A percentile compares a stretch with the other conserved stretches of the same genome.
Conservation (phyloP, 2,888 invertebrate genomes). For the Hypercompe scribonia region DNA sequence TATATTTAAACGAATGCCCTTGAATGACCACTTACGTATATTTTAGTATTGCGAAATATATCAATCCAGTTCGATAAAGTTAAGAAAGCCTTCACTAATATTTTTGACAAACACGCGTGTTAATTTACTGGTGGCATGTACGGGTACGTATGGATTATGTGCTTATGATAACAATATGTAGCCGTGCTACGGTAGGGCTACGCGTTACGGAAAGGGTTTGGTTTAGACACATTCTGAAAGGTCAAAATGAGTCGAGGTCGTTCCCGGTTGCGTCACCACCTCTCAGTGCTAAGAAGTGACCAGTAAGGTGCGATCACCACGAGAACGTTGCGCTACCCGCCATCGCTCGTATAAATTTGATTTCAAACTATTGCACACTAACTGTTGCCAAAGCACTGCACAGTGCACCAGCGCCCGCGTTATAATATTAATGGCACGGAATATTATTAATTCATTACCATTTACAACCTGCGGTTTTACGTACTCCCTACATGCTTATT, state of each 20-base stretch:
- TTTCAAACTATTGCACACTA: slow-evolving; percentile 12
- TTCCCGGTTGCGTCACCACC: not conserved
- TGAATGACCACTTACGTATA: not conserved
- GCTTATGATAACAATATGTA: slow-evolving; percentile 21
- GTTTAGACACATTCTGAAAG: not conserved
- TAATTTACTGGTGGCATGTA: slow-evolving; percentile 1
- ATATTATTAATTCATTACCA: not conserved
- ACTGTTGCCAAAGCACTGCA: not conserved
- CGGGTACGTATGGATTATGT: slow-evolving; percentile 6
- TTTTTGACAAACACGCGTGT: slow-evolving; percentile 31
- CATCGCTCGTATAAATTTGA: slow-evolving; percentile 1
- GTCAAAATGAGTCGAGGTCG: not conserved
- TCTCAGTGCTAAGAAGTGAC: not conserved
- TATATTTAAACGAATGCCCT: not conserved
- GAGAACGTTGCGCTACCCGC: not conserved
- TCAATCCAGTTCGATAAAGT: slow-evolving; percentile 26
- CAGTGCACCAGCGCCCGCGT: not conserved
- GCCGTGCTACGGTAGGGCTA: slow-evolving; percentile 16
- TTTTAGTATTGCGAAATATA: slow-evolving; percentile 18
- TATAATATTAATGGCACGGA: not conserved
- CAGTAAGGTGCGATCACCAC: not conserved
- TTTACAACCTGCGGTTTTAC: not conserved
- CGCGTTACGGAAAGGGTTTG: slow-evolving; percentile 2
- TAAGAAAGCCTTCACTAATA: slow-evolving; percentile 26
- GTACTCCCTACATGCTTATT: not conserved